Conservation (phyloP, 2,888 invertebrate genomes). For the Lasioglossum leucozonium region DNA sequence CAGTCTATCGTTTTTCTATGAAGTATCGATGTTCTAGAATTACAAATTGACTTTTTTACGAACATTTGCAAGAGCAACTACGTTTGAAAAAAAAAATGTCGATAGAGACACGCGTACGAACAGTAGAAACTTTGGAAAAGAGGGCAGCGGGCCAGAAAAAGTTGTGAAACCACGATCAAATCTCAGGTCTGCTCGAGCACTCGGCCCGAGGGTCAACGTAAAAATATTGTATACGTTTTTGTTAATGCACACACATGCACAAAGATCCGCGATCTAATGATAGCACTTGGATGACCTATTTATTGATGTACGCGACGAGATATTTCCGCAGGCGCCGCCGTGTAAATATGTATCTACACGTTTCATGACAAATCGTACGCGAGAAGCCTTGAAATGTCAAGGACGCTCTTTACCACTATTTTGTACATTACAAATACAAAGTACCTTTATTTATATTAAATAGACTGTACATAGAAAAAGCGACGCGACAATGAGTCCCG, state of each 20-base stretch:
- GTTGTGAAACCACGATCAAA: background rate
- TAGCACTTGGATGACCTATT: slow-evolving; percentile 49
- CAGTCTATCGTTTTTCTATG: background rate
- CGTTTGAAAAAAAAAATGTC: no score
- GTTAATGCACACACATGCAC: slow-evolving; percentile 8
- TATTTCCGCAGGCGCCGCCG: slow-evolving; percentile 45
- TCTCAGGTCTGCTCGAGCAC: background rate
- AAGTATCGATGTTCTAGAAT: background rate
- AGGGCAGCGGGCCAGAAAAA: background rate
- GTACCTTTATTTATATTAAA: slow-evolving; percentile 82
- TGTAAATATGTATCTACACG: slow-evolving; percentile 72
- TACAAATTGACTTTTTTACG: background rate
- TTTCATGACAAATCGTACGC: slow-evolving; percentile 27
- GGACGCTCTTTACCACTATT: slow-evolving; percentile 62
- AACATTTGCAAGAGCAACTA: background rate
- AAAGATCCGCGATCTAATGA: slow-evolving; percentile 8
- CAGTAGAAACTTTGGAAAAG: background rate
- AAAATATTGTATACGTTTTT: background rate
- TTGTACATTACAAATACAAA: slow-evolving; percentile 79
- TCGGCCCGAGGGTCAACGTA: background rate
- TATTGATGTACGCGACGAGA: slow-evolving; percentile 50
- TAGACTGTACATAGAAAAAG: slow-evolving; percentile 75
- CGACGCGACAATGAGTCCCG: slow-evolving; percentile 49
- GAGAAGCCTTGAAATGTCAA: slow-evolving; percentile 22
- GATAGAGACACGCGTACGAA: background rate